Conservation (phyloP, 2,797 vertebrate genomes). For the Hipposideros larvatus region DNA sequence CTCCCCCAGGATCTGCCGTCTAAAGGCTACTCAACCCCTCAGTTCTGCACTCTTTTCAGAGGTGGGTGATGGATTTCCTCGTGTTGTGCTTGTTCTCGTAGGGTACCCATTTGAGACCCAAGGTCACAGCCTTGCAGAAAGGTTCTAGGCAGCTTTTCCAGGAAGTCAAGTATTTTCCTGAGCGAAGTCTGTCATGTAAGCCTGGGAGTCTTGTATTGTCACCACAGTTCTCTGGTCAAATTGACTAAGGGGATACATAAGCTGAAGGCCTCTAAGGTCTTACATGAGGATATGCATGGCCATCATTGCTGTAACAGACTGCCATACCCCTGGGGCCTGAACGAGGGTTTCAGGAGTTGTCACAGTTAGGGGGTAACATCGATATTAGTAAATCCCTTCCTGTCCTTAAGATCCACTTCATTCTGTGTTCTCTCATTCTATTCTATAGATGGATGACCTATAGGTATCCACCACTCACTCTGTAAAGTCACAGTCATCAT, state of each 20-base stretch:
- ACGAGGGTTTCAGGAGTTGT: background rate
- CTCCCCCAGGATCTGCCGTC: background rate
- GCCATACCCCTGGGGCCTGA: background rate
- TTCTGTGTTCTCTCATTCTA: background rate
- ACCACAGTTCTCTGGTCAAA: background rate
- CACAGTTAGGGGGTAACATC: background rate
- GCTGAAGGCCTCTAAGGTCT: background rate
- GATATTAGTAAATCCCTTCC: background rate
- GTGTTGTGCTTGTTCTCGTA: background rate
- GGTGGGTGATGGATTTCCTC: background rate
- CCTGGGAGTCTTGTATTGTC: background rate
- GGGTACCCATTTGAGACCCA: background rate
- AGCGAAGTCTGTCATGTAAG: background rate
- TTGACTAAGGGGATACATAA: background rate
- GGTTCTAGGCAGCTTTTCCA: background rate
- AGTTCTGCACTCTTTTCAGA: background rate
- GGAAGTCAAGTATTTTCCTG: background rate
- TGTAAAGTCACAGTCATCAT: background rate
- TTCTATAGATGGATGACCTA: background rate
- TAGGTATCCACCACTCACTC: background rate
- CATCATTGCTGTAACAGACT: background rate
- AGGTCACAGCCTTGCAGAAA: background rate
- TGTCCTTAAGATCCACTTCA: background rate
- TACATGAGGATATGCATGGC: background rate
- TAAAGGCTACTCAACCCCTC: background rate